Conservation (phyloP, 2,888 invertebrate genomes). For the Platycheirus rosarum region DNA sequence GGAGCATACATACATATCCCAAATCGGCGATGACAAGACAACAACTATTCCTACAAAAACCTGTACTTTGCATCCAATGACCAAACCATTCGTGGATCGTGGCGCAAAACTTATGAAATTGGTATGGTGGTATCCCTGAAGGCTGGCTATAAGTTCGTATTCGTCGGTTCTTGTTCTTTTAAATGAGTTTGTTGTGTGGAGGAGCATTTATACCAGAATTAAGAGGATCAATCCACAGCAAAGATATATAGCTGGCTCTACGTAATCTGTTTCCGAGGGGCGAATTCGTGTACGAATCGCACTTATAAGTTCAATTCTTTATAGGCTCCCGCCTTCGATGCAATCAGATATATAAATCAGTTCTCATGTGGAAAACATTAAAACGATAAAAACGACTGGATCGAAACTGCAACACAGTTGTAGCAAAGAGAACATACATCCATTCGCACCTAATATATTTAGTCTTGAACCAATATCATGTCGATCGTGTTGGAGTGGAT, state of each 20-base stretch:
- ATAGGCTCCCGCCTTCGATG: not conserved
- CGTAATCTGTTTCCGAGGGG: conserved; percentile 65
- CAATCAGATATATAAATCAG: conserved; percentile 46
- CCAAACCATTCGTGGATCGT: not conserved
- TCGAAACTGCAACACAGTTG: not conserved
- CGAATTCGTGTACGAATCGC: conserved; percentile 65
- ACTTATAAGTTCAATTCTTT: conserved; percentile 45
- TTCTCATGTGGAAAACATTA: too few species aligned
- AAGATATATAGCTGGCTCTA: conserved; percentile 46
- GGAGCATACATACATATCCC: too few species aligned
- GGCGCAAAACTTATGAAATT: conserved; percentile 22
- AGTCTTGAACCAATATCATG: conserved; percentile 7
- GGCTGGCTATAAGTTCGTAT: not conserved
- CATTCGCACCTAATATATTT: conserved; percentile 55
- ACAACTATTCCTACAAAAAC: too few species aligned
- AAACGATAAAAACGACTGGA: too few species aligned
- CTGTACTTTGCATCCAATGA: too few species aligned
- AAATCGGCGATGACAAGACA: too few species aligned
- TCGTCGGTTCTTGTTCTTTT: not conserved
- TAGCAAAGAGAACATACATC: conserved; percentile 21
- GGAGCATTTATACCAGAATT: conserved; percentile 40
- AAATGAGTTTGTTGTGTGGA: conserved; percentile 24
- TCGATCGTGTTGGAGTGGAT: conserved; percentile 5
- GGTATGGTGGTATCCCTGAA: conserved; percentile 16
- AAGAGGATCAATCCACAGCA: not conserved